Conservation (phyloP, 2,888 invertebrate genomes). For the Amaurobius ferox region DNA sequence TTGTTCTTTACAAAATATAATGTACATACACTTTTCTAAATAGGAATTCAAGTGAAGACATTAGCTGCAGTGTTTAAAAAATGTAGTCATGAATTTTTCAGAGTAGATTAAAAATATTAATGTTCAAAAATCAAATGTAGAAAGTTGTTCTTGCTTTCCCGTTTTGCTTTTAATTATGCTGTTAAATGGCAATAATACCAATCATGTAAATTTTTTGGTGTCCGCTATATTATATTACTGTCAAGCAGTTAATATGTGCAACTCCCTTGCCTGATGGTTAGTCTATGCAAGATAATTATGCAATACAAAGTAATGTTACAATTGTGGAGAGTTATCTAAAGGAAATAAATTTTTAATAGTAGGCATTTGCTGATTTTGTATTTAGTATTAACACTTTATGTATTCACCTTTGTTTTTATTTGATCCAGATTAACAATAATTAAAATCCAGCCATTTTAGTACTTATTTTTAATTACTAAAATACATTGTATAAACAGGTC, state of each 20-base stretch:
- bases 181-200: slow-evolving; percentile 35
- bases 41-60: slow-evolving; percentile 43
- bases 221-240: slow-evolving; percentile 12
- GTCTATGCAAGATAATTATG: slow-evolving; percentile 38
- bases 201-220: slow-evolving; percentile 17
- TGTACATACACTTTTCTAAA: slow-evolving; percentile 69
- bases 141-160: slow-evolving; percentile 40
- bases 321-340: slow-evolving; percentile 39
- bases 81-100: slow-evolving; percentile 51
- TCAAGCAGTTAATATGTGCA: slow-evolving; percentile 20
- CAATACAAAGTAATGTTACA: slow-evolving; percentile 36
- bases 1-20: slow-evolving; percentile 60
- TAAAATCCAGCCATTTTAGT: too few species aligned
- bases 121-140: slow-evolving; percentile 50
- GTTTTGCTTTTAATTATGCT: slow-evolving; percentile 44
- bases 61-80: slow-evolving; percentile 27
- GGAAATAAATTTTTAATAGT: too few species aligned
- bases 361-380: too few species aligned
- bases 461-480: too few species aligned
- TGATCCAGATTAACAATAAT: too few species aligned
- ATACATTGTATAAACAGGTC: too few species aligned
- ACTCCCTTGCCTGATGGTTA: slow-evolving; percentile 29
- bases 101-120: slow-evolving; percentile 2
- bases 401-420: too few species aligned
- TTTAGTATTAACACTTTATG: too few species aligned